A percentile compares a stretch with the other conserved stretches of the same genome.
phyloP scores from a whole-genome alignment of 2,797 vertebrate genomes.

The Hippocampus kuda region DNA sequence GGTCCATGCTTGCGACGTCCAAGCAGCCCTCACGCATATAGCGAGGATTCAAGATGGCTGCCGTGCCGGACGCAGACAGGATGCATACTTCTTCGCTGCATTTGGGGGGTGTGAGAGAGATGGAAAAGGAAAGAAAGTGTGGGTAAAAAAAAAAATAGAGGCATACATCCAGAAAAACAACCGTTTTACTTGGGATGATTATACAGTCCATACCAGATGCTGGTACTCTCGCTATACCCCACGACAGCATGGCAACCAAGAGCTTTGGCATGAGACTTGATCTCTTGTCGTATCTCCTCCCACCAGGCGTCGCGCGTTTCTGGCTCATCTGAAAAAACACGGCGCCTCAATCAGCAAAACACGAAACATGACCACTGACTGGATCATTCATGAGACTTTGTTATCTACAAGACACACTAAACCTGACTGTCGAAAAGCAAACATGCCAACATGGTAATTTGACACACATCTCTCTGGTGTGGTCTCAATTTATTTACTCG shows the following conservation, averaged over 20 bases:
- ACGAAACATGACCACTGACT: constrained; percentile 9
- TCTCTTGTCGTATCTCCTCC: constrained; percentile 99
- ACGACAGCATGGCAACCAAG: constrained; percentile 96
- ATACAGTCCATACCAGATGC: constrained; percentile 80
- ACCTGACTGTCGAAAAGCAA: not conserved
- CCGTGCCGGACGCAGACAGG: constrained; percentile 93
- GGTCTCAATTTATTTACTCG: constrained; percentile 29
- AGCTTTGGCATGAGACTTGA: constrained; percentile 98
- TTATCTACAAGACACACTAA: constrained; percentile 7
- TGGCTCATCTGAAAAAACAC: constrained; percentile 92
- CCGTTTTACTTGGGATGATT: not conserved
- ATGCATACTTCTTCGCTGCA: constrained; percentile 96
- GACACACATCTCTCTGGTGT: constrained; percentile 7
- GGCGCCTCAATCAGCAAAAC: constrained; percentile 19
- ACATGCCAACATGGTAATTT: constrained; percentile 13
- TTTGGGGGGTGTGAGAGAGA: constrained; percentile 1
- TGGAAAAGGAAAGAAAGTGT: not conserved
- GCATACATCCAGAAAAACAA: not conserved
- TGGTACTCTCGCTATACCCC: constrained; percentile 97
- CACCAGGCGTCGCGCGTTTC: constrained; percentile 98
- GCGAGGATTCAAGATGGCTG: constrained; percentile 88
- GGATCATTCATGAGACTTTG: not conserved
- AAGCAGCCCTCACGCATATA: constrained; percentile 89
- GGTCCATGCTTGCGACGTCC: constrained; percentile 79
- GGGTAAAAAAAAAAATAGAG: not conserved